These are phyloP conservation scores for Pavo muticus DNA, from an alignment of 2,113 vertebrate genomes.

Conservation along the genomic window DNA sequence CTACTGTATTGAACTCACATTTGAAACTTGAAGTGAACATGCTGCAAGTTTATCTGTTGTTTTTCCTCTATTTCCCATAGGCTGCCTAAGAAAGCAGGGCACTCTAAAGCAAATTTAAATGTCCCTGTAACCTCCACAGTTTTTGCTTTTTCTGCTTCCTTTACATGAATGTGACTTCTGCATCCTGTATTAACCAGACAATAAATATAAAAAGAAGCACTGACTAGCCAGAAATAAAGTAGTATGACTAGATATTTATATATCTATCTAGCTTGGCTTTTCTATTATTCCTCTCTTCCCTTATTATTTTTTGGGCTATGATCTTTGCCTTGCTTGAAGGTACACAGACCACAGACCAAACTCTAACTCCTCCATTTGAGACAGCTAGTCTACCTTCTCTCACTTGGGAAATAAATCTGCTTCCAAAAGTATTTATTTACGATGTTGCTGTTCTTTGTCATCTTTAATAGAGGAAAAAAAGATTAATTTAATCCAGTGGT, in stretches of 20 bases:
- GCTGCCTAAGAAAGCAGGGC: not conserved
- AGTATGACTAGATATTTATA: not conserved
- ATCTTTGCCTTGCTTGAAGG: not conserved
- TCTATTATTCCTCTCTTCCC: not conserved
- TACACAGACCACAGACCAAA: not conserved
- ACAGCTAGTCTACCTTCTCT: not conserved
- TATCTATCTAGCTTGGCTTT: not conserved
- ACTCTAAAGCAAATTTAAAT: not conserved
- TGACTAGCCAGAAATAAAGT: not conserved
- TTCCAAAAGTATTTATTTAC: not conserved
- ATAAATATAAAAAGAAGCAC: not conserved
- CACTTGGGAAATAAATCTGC: slow-evolving; percentile 19
- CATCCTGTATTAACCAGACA: not conserved
- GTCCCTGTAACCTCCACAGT: not conserved
- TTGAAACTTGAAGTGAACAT: not conserved
- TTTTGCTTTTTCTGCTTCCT: not conserved
- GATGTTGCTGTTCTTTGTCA: slow-evolving; percentile 11
- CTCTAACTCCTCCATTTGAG: not conserved
- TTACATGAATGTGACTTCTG: not conserved
- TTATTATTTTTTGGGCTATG: not conserved
- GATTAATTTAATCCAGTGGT: slow-evolving; percentile 17
- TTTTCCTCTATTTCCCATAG: not conserved
- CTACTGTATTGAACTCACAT: not conserved
- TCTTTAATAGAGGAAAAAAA: slow-evolving; percentile 6
- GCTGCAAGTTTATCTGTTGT: not conserved